Evolutionary conservation across 64 coral and sea anemone genomes (phyloP), one percentile per base, ranked within the genome.

Genomic region (Porites lutea): DNA sequence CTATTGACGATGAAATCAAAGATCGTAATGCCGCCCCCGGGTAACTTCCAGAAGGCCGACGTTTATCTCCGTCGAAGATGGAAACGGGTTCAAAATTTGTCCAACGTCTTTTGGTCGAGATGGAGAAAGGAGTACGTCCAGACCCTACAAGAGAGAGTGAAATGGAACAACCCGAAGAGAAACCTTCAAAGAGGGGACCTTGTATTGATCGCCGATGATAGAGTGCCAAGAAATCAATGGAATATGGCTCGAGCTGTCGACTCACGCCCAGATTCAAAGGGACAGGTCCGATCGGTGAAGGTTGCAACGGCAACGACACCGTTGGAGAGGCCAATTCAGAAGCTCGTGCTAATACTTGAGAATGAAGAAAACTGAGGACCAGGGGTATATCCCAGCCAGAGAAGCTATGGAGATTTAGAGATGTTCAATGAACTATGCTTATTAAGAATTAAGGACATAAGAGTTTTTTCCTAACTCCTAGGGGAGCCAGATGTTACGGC

Each of bases 221-320:
- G 27, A 37, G 27, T 37, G 27, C 43, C 71, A 48, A 74, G 71
- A 12, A 74, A 74, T 44, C 12, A 12, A 8, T 74, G 71, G 71
- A 74, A 13, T 44, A 48, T 74, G 74, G 74, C 48, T 14, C 48
- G 49, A 50, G 48, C 52, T 52, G 48, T 77, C 49, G 74, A 71
- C 21, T 10, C 15, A 13, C 66, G 8, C 47, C 53, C 52, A 65
- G 16, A 18, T 82, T 9, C 87, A 88, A 5, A 70, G 65, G 48
- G 69, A 72, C 18, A 64, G 60, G 3, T 85, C 78, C 27, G 53
- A 88, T 54, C 92, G 72, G 76, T 80, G 53, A 50, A 82, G 65
- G 62, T 10, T 65, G 8, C 87, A 65, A 19, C 77, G 14, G 76
- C 92, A 48, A 86, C 78, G n/a, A 11, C 55, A 52, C 75, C 6